Conservation (phyloP, 2,797 vertebrate genomes). For the Delichon dasypus region DNA sequence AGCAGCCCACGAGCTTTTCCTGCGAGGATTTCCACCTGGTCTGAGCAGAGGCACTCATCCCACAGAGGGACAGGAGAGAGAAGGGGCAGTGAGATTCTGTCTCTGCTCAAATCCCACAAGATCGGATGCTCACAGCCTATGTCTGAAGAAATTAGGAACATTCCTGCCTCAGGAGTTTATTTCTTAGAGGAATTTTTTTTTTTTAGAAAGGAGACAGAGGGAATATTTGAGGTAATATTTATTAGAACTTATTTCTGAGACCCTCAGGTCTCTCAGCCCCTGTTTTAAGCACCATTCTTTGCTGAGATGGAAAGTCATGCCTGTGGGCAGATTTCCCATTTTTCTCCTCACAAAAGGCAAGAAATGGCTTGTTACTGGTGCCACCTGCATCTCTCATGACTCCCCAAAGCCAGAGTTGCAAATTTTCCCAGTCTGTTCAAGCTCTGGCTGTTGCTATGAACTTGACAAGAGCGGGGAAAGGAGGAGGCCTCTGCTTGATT, state of each 20-base stretch:
- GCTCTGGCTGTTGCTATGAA: not conserved
- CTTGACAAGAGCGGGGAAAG: not conserved
- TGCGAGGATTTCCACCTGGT: fast-evolving
- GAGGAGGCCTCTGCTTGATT: not conserved
- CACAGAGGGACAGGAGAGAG: not conserved
- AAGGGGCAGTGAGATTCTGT: not conserved
- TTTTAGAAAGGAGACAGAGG: not conserved
- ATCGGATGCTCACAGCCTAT: not conserved
- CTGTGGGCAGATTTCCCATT: not conserved
- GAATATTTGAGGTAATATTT: not conserved
- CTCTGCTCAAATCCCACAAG: not conserved
- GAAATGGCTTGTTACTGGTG: not conserved
- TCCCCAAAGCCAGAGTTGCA: not conserved
- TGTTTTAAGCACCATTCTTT: not conserved
- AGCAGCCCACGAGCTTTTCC: not conserved
- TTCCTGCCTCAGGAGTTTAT: not conserved
- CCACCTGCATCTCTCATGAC: not conserved
- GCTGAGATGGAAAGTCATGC: not conserved
- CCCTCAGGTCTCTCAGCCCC: not conserved
- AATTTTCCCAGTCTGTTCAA: not conserved
- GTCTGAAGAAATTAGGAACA: not conserved
- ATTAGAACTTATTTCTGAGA: not conserved
- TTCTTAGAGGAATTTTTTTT: not conserved
- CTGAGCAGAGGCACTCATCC: not conserved
- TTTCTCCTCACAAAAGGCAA: not conserved